Percentiles rank a stretch among this genome's conserved stretches.
These are phyloP conservation scores for Pegoplata infirma DNA, from an alignment of 2,888 invertebrate genomes.

Conservation along the genomic window DNA sequence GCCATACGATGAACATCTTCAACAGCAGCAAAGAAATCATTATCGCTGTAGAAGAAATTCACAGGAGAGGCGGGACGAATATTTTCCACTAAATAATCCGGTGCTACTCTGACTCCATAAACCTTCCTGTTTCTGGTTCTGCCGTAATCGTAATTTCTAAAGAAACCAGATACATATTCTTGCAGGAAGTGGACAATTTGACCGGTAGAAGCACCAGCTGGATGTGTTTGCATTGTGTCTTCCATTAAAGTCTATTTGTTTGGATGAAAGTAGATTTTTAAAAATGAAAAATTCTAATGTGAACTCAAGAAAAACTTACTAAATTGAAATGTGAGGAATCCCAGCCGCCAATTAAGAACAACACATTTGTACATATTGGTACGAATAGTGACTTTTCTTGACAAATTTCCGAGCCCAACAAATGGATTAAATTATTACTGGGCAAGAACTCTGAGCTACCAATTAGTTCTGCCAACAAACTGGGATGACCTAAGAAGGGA, in stretches of 20 bases:
- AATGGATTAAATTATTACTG: constrained; percentile 73
- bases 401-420: constrained; percentile 78
- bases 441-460: constrained; percentile 1
- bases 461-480: constrained; percentile 1
- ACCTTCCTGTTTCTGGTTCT: constrained; percentile 15
- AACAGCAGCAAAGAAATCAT: constrained; percentile 55
- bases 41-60: constrained; percentile 64
- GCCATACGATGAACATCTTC: constrained; percentile 61
- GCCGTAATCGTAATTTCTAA: constrained; percentile 64
- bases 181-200: constrained; percentile 67
- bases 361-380: constrained; percentile 59
- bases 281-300: not conserved
- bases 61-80: constrained; percentile 52
- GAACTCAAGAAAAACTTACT: constrained; percentile 49
- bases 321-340: constrained; percentile 64
- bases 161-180: constrained; percentile 61
- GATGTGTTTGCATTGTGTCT: constrained; percentile 60
- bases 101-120: constrained; percentile 56
- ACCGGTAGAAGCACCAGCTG: constrained; percentile 64
- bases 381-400: constrained; percentile 52
- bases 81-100: constrained; percentile 60
- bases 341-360: constrained; percentile 64
- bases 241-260: not conserved
- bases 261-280: not conserved
- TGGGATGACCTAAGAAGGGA: constrained; percentile 37